A percentile compares a stretch with the other conserved stretches of the same genome.
These are phyloP conservation scores for Amaurobius ferox DNA, from an alignment of 2,888 invertebrate species.

Conservation along the genomic window DNA sequence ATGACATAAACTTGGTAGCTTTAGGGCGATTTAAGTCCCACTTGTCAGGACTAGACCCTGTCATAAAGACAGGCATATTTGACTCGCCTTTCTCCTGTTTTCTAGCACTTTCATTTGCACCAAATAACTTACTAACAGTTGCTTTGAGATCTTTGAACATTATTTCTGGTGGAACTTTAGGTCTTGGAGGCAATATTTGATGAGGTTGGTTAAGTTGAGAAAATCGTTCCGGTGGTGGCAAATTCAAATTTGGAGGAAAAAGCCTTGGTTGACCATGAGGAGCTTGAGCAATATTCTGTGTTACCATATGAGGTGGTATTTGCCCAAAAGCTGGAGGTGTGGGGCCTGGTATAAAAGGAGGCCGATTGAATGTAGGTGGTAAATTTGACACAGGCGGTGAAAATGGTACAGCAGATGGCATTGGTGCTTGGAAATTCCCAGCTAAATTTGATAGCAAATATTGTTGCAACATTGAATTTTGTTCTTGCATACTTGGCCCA, in stretches of 20 bases:
- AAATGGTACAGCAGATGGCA: neutral
- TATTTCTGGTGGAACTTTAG: slow-evolving; percentile 15
- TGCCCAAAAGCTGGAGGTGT: neutral
- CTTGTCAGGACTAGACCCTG: neutral
- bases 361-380: neutral
- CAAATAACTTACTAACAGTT: slow-evolving; percentile 57
- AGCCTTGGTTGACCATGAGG: neutral
- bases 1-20: neutral
- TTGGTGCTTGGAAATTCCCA: neutral
- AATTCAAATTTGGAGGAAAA: neutral
- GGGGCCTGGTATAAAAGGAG: neutral
- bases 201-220: neutral
- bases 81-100: neutral
- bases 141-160: slow-evolving; percentile 54
- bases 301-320: neutral
- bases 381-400: neutral
- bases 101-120: slow-evolving; percentile 27
- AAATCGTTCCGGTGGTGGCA: neutral
- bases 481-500: neutral
- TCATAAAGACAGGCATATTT: neutral
- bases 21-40: slow-evolving; percentile 9
- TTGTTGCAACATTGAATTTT: slow-evolving; percentile 16
- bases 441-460: slow-evolving; percentile 16
- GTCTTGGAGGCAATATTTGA: neutral
- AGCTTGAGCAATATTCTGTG: neutral